Evolutionary conservation across 1,140 invertebrate genomes (phyloP), one percentile per base, ranked within the genome.

Genomic region (Marisa cornuarietis): DNA sequence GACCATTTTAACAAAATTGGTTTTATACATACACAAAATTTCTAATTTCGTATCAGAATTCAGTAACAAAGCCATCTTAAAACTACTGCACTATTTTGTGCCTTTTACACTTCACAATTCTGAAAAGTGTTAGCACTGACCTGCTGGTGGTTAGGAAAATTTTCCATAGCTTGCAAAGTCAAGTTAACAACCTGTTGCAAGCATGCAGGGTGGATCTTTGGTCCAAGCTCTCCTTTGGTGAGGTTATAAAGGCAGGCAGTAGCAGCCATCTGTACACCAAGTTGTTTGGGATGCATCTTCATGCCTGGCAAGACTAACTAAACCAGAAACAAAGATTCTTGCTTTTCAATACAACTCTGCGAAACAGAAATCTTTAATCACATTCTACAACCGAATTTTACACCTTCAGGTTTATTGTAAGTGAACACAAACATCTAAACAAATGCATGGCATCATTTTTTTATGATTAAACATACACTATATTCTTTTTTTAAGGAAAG

Each of bases 201-300:
- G 80, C 94, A 90, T 22, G 91, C 91, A 2, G 95, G 94, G 90
- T 95, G 95, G 75, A 96, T 93, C 86, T 93, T 93, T 73, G 90
- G 84, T 2, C 94, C 93, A 6, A 95, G 87, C 83, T 94, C 93
- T 24, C 93, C 93, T 86, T 94, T 94, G 1, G 95, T 95, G 26
- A 96, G 92, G 90, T 96, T 96, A 87, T 96, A 96, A 26, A 96
- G 91, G 88, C 95, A 96, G 49, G 95, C 95, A 54, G 95, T 96
- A 14, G 94, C 95, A 65, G 95, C 95, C 93, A 96, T 95, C 91
- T 96, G 95, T 65, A 96, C 94, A 49, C 93, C 93, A 79, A 95
- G 93, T 76, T 94, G 92, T 73, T 93, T 92, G 9, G 93, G 93
- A 90, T 95, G 94, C 42, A 91, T 90, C 86, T 93, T 93, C 95